A percentile compares a stretch with the other conserved stretches of the same genome.
Conservation (phyloP, 2,113 vertebrate genomes). For the Sylvilagus bachmani region DNA sequence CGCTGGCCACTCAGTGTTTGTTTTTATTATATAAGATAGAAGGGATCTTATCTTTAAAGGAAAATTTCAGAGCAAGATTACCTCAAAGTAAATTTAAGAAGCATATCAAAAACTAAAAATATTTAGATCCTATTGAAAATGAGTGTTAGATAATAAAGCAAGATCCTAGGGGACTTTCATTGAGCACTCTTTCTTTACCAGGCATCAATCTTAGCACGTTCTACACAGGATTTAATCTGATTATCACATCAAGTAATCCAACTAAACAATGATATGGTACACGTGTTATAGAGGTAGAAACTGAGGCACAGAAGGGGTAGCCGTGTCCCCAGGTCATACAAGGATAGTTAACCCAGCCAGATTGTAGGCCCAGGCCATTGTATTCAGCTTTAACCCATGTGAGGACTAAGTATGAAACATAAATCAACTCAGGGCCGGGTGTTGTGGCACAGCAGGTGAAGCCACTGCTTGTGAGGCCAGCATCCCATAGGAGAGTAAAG, state of each 20-base stretch:
- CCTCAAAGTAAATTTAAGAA: neutral
- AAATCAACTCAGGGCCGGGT: neutral
- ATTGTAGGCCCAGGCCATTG: neutral
- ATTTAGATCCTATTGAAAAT: neutral
- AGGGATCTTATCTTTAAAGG: constrained; percentile 46
- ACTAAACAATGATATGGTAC: too few species aligned
- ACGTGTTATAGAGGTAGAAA: neutral
- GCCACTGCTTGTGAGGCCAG: too few species aligned
- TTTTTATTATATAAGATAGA: neutral
- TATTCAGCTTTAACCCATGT: neutral
- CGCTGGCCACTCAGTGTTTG: neutral
- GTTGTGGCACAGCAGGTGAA: too few species aligned
- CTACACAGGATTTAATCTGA: neutral
- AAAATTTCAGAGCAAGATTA: constrained; percentile 18
- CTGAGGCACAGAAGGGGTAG: neutral
- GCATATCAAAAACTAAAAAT: neutral
- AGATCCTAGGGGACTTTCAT: neutral
- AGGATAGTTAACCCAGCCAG: too few species aligned
- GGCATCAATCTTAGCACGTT: neutral
- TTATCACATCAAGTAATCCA: neutral
- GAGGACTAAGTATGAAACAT: neutral
- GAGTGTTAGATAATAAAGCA: neutral
- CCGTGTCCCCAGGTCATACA: neutral
- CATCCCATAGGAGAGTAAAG: too few species aligned
- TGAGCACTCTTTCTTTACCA: neutral